These are phyloP conservation scores for Fratercula arctica DNA, from an alignment of 2,797 vertebrate genomes.

Conservation along the genomic window DNA sequence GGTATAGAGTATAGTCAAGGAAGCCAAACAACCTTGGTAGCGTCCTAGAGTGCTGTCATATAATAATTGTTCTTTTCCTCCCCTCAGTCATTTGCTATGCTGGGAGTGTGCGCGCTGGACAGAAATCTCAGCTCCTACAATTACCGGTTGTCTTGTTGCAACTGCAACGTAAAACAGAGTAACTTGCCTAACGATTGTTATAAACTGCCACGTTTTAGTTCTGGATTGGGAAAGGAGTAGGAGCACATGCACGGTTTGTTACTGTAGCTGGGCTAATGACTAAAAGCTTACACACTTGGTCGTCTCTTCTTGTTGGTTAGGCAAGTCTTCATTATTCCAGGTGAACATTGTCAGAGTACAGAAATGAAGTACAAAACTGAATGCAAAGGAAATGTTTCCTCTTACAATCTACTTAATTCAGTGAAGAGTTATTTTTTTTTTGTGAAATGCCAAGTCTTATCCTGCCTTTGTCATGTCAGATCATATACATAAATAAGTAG, in stretches of 20 bases:
- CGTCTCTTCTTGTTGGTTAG: background rate
- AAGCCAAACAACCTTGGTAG: background rate
- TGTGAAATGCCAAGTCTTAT: background rate
- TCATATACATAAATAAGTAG: background rate
- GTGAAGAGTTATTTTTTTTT: background rate
- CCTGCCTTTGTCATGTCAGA: background rate
- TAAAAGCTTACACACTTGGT: background rate
- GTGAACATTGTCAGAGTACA: background rate
- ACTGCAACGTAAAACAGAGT: background rate
- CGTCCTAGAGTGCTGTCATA: background rate
- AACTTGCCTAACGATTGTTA: background rate
- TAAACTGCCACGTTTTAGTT: background rate
- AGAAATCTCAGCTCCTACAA: background rate
- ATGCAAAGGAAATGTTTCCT: background rate
- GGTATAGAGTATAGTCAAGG: background rate
- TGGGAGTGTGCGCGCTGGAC: background rate
- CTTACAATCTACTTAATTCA: background rate
- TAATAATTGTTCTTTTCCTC: background rate
- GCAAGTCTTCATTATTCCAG: background rate
- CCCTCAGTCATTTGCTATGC: background rate
- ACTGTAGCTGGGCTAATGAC: background rate
- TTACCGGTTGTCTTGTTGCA: background rate
- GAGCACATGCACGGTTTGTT: background rate
- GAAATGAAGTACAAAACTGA: background rate
- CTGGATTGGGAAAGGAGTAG: background rate